Evolutionary conservation across 1,140 invertebrate genomes (phyloP), one percentile per base, ranked within the genome.

Genomic region (Thereuonema tuberculata): DNA sequence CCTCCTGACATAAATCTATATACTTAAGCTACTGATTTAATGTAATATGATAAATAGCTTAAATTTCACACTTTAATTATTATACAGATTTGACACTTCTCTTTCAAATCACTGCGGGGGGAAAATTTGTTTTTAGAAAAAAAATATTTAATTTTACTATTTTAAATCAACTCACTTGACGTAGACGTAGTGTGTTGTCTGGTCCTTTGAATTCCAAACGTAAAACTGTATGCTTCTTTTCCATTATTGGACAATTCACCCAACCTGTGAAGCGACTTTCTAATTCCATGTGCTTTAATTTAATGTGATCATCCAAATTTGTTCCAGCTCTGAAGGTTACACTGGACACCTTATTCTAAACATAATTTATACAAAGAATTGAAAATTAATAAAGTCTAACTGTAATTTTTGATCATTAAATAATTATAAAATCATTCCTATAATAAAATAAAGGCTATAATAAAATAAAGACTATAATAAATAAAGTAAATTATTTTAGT

Each of bases 171-270:
- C 48, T 14, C 63, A 98, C 81, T 72, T 97, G 93, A 1, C 93
- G 79, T 1, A 97, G 80, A 15, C 93, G 77, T 17, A 96, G 77
- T 1, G 87, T 89, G 67, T 91, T 86, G 72, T 96, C 92, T 0
- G 89, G 86, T 0, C 94, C 93, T 69, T 91, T 91, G 2, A 96
- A 70, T 72, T 95, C 90, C 43, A 97, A 72, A 23, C 86, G 80
- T 23, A 92, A 74, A 0, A 83, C 75, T 56, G 68, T 69, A 3
- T 69, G 48, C 15, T 58, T 60, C 12, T 66, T 60, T 67, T 81
- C 80, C 46, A 78, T 78, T 37, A 95, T 77, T 9, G 83, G 82
- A 66, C 88, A 91, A 67, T 84, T 87, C 15, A 95, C 76, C 93
- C 93, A 96, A 23, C 89, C 85, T 63, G 84, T 81, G 67, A 79